Evolutionary conservation across 2,888 invertebrate genomes (phyloP).

Genomic region (Andrena minutula): DNA sequence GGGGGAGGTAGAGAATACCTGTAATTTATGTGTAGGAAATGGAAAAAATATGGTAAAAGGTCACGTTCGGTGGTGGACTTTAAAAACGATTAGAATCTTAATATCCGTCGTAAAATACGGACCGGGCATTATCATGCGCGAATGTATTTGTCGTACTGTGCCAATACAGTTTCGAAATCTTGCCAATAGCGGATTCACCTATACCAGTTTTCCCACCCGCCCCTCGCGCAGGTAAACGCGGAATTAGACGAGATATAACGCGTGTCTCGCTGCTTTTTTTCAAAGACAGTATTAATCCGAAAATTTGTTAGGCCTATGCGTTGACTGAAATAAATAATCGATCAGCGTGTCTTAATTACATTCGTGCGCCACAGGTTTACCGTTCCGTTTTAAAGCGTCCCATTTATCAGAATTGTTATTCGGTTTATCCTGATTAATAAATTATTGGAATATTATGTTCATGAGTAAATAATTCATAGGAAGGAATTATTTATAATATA

Average conservation of each 20-base stretch:
- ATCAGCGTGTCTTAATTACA: background rate
- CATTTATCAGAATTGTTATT: constrained; percentile 9
- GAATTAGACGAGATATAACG: background rate
- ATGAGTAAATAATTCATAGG: background rate
- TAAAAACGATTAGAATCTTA: constrained; percentile 66
- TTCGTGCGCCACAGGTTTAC: background rate
- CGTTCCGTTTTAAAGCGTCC: background rate
- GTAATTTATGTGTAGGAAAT: constrained; percentile 73
- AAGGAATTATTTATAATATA: constrained; percentile 23
- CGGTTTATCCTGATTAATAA: constrained; percentile 3
- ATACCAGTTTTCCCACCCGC: no score
- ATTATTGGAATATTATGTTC: background rate
- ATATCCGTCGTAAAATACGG: constrained; percentile 61
- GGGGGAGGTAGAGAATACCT: constrained; percentile 48
- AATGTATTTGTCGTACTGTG: constrained; percentile 52
- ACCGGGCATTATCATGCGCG: constrained; percentile 47
- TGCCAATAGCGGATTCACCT: constrained; percentile 1
- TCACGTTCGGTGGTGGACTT: constrained; percentile 63
- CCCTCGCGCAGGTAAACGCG: background rate
- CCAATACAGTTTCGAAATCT: constrained; percentile 29
- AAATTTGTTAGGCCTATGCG: background rate
- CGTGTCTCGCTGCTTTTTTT: background rate
- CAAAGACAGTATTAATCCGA: no score
- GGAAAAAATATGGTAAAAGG: constrained; percentile 66
- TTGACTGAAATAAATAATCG: background rate